Base-by-base conservation (phyloP, 2,113 vertebrate genomes). In the Eulemur rufifrons region DNA sequence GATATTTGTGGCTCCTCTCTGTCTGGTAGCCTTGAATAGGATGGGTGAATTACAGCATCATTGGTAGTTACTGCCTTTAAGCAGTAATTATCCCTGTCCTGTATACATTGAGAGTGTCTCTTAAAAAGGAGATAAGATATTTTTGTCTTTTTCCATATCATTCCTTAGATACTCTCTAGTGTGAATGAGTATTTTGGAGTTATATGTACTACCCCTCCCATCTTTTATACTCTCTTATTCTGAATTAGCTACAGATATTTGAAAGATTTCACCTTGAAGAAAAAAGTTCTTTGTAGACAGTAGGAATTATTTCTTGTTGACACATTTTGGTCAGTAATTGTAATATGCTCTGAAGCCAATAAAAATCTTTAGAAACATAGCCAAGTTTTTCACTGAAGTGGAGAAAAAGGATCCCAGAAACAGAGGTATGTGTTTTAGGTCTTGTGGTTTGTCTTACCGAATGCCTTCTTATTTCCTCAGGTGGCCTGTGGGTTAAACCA, bases 401-500 rank as follows among this genome's bases (percentile, higher is more conserved):
- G 23, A 73, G 14, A 59, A 80, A 88, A 63, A 64, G 34, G 13
- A 15, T 90, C 77, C 63, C 54, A 78, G 82, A 91, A 88, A 63
- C 5, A 39, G 37, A 50, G 3, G 7, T 50, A 14, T 76, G 34
- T 96, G 69, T 86, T 96, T 92, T 56, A 69, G 73, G 64, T 61
- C 20, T 89, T 80, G 54, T 56, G 25, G 25, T 89, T 78, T 90
- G 77, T 39, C n/a, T 83, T 81, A 80, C 37, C 9, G 37, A 93
- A 11, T 78, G 68, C 42, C 1, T 0, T 56, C 0, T 91, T 97
- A 74, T 96, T 89, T 80, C 73, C 76, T 18, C 82, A 99, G 99
- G 99, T 99, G 96, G 99, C 99, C 74, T 99, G 99, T 97, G 99
- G 99, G 20, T 98, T 99, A 87, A 99, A 99, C 95, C 99, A 99